Percentiles rank a stretch among this genome's conserved stretches.
Evolutionary conservation across 2,113 vertebrate genomes (phyloP).

Genomic region (Ciconia boyciana): DNA sequence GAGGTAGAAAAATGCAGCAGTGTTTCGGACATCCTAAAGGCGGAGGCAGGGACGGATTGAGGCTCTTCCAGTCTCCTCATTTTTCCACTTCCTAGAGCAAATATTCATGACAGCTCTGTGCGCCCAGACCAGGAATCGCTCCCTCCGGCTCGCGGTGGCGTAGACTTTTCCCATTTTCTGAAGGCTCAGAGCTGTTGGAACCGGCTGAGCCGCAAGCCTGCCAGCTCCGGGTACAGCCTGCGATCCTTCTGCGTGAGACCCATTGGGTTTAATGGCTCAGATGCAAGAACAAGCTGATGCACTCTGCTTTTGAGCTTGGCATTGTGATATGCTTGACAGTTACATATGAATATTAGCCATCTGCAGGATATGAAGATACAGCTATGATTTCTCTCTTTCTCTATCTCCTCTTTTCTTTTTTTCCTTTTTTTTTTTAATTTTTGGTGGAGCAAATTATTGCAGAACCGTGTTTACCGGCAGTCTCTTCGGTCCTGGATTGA

Average conservation of each 20-base stretch:
- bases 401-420: neutral
- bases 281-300: slow-evolving; percentile 16
- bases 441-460: neutral
- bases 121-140: neutral
- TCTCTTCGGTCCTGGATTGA: neutral
- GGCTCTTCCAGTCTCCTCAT: neutral
- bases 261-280: neutral
- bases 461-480: neutral
- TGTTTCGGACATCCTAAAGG: neutral
- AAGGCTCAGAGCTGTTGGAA: neutral
- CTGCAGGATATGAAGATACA: neutral
- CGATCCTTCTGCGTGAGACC: neutral
- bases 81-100: neutral
- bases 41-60: neutral
- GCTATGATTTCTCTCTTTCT: neutral
- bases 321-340: neutral
- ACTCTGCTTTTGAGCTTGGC: slow-evolving; percentile 22
- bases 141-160: neutral
- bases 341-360: slow-evolving; percentile 38
- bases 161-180: neutral
- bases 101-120: neutral
- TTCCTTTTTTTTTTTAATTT: neutral
- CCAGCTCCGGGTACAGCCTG: slow-evolving; percentile 16
- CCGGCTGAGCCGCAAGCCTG: neutral
- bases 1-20: neutral